These are phyloP conservation scores for Sminthurides aquaticus DNA, from an alignment of 2,888 invertebrate genomes.

Conservation along the genomic window DNA sequence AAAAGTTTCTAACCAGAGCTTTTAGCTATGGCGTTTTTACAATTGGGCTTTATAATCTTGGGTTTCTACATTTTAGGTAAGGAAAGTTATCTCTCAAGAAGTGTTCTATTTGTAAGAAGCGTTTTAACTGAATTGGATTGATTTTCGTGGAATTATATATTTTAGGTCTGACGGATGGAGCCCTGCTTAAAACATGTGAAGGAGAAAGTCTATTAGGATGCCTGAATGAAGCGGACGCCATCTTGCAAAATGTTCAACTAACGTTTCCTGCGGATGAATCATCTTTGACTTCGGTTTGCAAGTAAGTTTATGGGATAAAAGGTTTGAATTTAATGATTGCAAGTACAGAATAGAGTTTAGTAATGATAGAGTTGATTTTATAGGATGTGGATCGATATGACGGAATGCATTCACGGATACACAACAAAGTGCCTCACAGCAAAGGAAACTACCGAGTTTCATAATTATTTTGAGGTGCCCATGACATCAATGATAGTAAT, in stretches of 20 bases:
- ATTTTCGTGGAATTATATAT: neutral
- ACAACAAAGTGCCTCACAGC: slow-evolving; percentile 26
- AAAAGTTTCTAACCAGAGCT: no score
- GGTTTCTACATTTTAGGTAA: no score
- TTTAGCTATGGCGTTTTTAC: no score
- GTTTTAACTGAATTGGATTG: neutral
- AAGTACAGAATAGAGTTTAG: neutral
- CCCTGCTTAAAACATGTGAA: slow-evolving; percentile 24
- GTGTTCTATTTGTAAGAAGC: neutral
- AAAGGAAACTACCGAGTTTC: slow-evolving; percentile 35
- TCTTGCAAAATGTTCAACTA: slow-evolving; percentile 32
- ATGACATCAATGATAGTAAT: slow-evolving; percentile 37
- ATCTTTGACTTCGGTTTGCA: slow-evolving; percentile 37
- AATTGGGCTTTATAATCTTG: no score
- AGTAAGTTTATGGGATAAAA: slow-evolving; percentile 17
- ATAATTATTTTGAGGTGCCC: slow-evolving; percentile 36
- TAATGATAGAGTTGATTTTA: neutral
- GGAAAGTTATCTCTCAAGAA: no score
- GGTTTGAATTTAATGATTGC: neutral
- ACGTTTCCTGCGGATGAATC: slow-evolving; percentile 29
- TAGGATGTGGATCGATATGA: slow-evolving; percentile 40
- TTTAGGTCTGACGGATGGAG: neutral
- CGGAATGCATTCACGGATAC: slow-evolving; percentile 31
- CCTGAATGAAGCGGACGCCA: slow-evolving; percentile 34
- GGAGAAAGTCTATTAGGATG: slow-evolving; percentile 36